Evolutionary conservation across 2,797 vertebrate species (phyloP), one percentile per base, ranked within the genome.

Genomic region (Lepilemur ruficaudatus): DNA sequence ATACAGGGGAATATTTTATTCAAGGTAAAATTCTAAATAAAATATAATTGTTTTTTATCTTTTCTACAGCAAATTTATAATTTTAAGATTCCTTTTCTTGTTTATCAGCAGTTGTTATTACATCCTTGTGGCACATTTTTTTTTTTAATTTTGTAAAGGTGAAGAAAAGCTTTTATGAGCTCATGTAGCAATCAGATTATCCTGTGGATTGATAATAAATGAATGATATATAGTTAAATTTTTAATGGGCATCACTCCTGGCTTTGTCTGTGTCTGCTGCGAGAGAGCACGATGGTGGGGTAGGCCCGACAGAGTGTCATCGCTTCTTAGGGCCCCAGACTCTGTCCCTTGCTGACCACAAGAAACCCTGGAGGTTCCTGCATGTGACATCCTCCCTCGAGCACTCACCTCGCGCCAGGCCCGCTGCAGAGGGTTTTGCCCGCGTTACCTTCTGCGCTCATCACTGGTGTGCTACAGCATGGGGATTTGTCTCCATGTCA

Each of bases 1-100:
- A 99, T 99, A 99, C 98, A 98, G 98, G 98, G 99, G 98, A 98
- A 98, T 99, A 99, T 99, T 99, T 99, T 99, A 99, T 99, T 99
- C 98, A 99, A 98, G 98, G 98, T 98, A 98, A 99, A 99, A 99
- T 98, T 99, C 98, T 98, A 99, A 99, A 99, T 98, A 99, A 98
- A 98, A 98, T 98, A 99, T 98, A 99, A 99, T 99, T 98, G 97
- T 99, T 99, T 98, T 99, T 98, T 99, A 99, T 99, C 98, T 99
- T 99, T 99, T 99, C 99, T 99, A 99, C 99, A 98, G 98, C 98
- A 99, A 98, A 99, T 99, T 99, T 99, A 99, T 99, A 98, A 99
- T 99, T 99, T 99, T 98, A 98, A 99, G 98, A 99, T 99, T 99
- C 98, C 98, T 98, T 98, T 97, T 98, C 98, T 98, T 98, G 98